These are phyloP conservation scores for Maniola hyperantus DNA, from an alignment of 2,888 invertebrate genomes.

Conservation along the genomic window DNA sequence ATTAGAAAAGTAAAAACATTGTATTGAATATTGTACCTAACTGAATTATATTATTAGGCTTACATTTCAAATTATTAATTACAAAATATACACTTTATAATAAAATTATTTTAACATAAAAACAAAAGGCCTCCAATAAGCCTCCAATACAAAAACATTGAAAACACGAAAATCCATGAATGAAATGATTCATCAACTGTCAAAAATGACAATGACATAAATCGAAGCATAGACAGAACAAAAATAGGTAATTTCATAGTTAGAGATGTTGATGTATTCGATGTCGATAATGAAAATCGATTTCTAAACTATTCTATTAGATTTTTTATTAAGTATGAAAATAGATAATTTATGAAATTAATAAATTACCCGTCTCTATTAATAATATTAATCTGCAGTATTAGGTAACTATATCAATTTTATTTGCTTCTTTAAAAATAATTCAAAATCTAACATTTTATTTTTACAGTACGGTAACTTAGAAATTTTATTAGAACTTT, in stretches of 20 bases:
- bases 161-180: not conserved
- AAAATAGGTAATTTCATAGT: slow-evolving; percentile 1
- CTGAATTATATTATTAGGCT: not conserved
- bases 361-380: too few species aligned
- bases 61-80: too few species aligned
- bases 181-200: not conserved
- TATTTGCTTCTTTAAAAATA: not conserved
- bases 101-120: not conserved
- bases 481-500: not conserved
- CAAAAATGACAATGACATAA: not conserved
- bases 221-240: not conserved
- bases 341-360: not conserved
- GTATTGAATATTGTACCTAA: not conserved
- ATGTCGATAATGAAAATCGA: slow-evolving; percentile 6
- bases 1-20: not conserved
- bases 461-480: not conserved
- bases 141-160: not conserved
- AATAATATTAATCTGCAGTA: not conserved
- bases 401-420: not conserved
- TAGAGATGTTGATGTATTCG: not conserved
- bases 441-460: not conserved
- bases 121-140: not conserved
- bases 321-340: not conserved
- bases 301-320: not conserved
- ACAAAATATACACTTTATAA: too few species aligned